Evolutionary conservation across 2,113 vertebrate genomes (phyloP), one percentile per base, ranked within the genome.

Genomic region (Daphoenositta chrysoptera): DNA sequence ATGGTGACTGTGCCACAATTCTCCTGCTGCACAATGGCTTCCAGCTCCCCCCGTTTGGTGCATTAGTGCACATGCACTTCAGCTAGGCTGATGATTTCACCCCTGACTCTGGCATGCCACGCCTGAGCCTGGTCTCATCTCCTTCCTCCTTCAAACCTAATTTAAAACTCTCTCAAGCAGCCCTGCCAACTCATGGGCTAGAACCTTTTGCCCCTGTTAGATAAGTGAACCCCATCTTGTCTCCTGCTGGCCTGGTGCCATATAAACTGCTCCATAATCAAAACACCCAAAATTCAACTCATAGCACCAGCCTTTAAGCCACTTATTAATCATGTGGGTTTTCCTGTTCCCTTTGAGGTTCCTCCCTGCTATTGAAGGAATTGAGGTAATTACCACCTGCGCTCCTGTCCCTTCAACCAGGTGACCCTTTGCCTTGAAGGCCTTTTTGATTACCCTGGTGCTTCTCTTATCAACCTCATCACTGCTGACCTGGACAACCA

Each of bases 391-490:
- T 27, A 58, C 13, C 37, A 45, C 3, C 4, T 40, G 14, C 48
- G 17, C 3, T 64, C 22, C 14, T 35, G 6, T 23, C 18, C 22
- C 21, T 35, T 64, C 17, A 31, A 35, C 11, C 22, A 56, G 35
- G 42, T 0, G 0, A 71, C 26, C 30, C 10, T 50, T 4, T 33
- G 58, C 27, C 15, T 37, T 37, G 31, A 72, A 50, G 19, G 13
- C 10, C 12, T 81, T 73, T 72, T 24, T 51, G 19, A 66, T 44
- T 66, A 39, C 23, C 6, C 23, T n/a, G 7, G 8, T 51, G 11
- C 6, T 82, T 73, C 8, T 23, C 15, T 33, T 37, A 58, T 16
- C 13, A 51, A 2, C 27, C 12, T 73, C 9, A 44, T 44, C 20
- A 37, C 37, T 58, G 53, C 39, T 23, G 20, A 45, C 33, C 19